Base-by-base conservation (phyloP, 2,797 vertebrate genomes). In the Hyperoplus lanceolatus region DNA sequence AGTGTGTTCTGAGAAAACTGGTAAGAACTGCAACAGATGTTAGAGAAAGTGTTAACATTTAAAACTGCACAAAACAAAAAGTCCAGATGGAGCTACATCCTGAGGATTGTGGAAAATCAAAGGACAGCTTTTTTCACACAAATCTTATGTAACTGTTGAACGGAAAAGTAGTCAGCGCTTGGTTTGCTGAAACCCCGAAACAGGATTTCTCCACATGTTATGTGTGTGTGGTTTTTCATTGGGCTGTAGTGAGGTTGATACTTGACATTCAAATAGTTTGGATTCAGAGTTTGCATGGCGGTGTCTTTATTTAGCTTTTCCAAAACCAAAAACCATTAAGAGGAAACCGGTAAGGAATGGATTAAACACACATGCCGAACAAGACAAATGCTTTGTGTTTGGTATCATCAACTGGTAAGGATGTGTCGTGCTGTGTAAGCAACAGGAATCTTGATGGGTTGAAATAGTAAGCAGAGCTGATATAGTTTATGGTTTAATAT, bases 11-110 rank as follows among this genome's bases (percentile, higher is more conserved):
- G 18, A 75, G 67, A 62, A 73, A 83, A 48, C 60, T 50, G 45
- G 21, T 12, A 3, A 62, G 60, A 69, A 61, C 70, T 72, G 49
- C 54, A 75, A 70, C 79, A 86, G 60, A 82, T 80, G 72, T 83
- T 79, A 53, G 55, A 66, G 56, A 41, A 29, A 9, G 46, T 54
- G 71, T 71, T 49, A 67, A 83, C 45, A 14, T 77, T 63, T 60
- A 79, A 51, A 29, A 29, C 29, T 29, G 29, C 29, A 29, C 29
- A 29, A 53, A 21, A 49, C 76, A 46, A 61, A 61, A 74, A 5
- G 62, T 63, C 77, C 69, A 81, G 69, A 84, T 78, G 69, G 74
- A 57, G 48, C 29, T 41, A 49, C 73, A 70, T 16, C 36, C 16
- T 11, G 15, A 36, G 14, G 29, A 29, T 29, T 29, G 29, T 29